Evolutionary conservation across 1,140 invertebrate species (phyloP), one percentile per base, ranked within the genome.

Genomic region (Tenebrio molitor): DNA sequence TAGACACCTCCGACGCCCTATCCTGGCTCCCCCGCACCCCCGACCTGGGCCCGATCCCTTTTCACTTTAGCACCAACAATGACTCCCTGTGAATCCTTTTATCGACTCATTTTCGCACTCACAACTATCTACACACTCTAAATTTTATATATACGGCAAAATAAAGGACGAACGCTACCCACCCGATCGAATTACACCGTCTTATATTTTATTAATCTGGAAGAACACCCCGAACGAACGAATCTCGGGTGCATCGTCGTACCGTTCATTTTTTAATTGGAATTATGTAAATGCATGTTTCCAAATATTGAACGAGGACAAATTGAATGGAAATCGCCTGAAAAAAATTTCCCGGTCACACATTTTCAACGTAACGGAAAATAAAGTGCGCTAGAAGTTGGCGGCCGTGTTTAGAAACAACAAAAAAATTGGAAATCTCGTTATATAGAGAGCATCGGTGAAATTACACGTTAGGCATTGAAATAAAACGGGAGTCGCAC

Each of bases 51-150:
- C 44, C 17, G 50, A 58, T 58, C 50, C 23, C 21, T 58, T 58
- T 58, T 58, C 50, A 58, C 50, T 58, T 58, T 29, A 58, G 50
- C 50, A n/a, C 36, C 50, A 23, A 58, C 50, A 58, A 58, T 58
- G 50, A 58, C 21, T 33, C 23, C 42, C 12, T 15, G n/a, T 44
- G 46, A 53, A 53, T 53, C 46, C 50, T 58, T 58, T 58, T 58
- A 58, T 58, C 50, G 50, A 29, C n/a, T 58, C 44, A 50, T 50
- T 50, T 50, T 50, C 44, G 17, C 44, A 50, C 44, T 50, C 15
- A 17, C n/a, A 50, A 50, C 16, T 50, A 29, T 29, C 25, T 29
- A 29, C 25, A 29, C 25, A 29, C 25, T 29, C 25, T 39, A 39
- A 39, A 39, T 39, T 39, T 39, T 39, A 0, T 29, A 29, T 29